Conservation (phyloP, 2,113 vertebrate species). For the Engystomops pustulosus region DNA sequence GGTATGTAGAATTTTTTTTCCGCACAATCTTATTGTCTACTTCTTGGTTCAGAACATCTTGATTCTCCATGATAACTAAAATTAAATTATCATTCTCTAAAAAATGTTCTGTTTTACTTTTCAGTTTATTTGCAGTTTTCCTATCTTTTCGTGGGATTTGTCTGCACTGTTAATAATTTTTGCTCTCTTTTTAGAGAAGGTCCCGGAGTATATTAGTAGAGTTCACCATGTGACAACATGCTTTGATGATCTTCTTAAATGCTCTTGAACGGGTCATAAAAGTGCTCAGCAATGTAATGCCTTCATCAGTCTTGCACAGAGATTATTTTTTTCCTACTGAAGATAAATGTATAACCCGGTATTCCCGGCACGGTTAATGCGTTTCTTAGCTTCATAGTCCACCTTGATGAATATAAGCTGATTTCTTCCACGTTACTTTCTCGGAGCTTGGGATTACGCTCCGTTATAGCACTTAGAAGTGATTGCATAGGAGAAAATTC, state of each 20-base stretch:
- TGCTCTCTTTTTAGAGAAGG: too few relatives aligned
- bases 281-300: conserved; percentile 39
- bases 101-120: not conserved
- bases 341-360: conserved; percentile 35
- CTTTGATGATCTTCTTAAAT: conserved; percentile 36
- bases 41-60: too few relatives aligned
- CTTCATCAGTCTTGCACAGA: conserved; percentile 46
- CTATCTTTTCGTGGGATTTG: not conserved
- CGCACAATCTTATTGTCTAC: too few relatives aligned
- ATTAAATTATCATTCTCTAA: not conserved
- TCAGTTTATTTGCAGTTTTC: not conserved
- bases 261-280: conserved; percentile 50
- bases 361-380: conserved; percentile 31
- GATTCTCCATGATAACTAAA: not conserved
- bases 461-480: conserved; percentile 39
- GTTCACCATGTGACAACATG: conserved; percentile 35
- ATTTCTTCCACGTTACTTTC: conserved; percentile 37
- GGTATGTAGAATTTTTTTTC: too few relatives aligned
- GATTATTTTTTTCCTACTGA: conserved; percentile 32
- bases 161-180: too few relatives aligned
- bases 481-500: conserved; percentile 43
- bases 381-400: conserved; percentile 23
- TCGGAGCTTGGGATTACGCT: not conserved
- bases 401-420: conserved; percentile 53
- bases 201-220: conserved; percentile 20